phyloP scores from a whole-genome alignment of 2,888 invertebrate genomes.

The Anoplius nigerrimus region DNA sequence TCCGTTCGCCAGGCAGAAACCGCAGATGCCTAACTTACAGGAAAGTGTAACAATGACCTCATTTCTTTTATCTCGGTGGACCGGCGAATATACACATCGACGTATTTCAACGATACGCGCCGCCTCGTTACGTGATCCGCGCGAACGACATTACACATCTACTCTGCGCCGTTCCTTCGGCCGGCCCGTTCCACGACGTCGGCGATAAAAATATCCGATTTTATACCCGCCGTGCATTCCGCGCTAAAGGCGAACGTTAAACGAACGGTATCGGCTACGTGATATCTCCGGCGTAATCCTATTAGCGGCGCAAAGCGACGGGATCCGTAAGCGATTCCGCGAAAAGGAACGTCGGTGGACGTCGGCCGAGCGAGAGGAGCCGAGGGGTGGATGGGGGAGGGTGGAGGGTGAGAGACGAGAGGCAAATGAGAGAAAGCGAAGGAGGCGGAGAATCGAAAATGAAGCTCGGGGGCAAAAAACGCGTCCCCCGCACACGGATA shows the following conservation, averaged over 20 bases:
- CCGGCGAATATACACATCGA: conserved; percentile 25
- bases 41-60: conserved; percentile 38
- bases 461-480: conserved; percentile 4
- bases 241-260: too few species aligned
- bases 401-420: too few species aligned
- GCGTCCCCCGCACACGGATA: conserved; percentile 18
- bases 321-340: too few species aligned
- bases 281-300: too few species aligned
- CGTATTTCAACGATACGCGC: conserved; percentile 1
- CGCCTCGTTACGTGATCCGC: neutral
- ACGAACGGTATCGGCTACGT: too few species aligned
- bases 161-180: too few species aligned
- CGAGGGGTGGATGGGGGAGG: too few species aligned
- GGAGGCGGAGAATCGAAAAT: conserved; percentile 1
- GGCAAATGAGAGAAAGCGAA: too few species aligned
- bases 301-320: too few species aligned
- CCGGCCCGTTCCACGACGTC: conserved; percentile 10
- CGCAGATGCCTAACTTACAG: conserved; percentile 19
- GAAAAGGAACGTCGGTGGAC: neutral
- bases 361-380: neutral
- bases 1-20: conserved; percentile 22
- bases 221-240: conserved; percentile 3
- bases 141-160: neutral
- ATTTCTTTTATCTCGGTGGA: conserved; percentile 43
- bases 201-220: conserved; percentile 11